These are phyloP conservation scores for Pontoporia blainvillei DNA, from an alignment of 2,113 vertebrate genomes.

Conservation along the genomic window DNA sequence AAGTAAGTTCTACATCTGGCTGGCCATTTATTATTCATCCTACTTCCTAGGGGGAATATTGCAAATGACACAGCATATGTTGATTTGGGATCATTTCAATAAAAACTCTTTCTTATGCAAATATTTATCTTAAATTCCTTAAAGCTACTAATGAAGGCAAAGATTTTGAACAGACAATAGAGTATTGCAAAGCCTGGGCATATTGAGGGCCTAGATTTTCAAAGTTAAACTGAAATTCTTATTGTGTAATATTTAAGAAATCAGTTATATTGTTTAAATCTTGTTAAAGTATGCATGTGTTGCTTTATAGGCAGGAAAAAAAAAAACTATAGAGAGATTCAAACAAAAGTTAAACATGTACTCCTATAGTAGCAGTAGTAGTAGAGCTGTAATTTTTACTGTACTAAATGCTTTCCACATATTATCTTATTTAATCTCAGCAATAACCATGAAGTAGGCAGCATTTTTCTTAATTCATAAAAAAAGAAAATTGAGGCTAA, in stretches of 20 bases:
- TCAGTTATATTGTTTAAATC: not conserved
- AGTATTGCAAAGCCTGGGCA: conserved; percentile 19
- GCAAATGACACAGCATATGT: conserved; percentile 66
- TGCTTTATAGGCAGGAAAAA: conserved; percentile 2
- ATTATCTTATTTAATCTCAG: not conserved
- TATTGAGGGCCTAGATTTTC: not conserved
- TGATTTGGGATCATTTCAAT: conserved; percentile 71
- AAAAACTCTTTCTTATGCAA: conserved; percentile 67
- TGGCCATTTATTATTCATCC: conserved; percentile 65
- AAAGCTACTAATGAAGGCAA: conserved; percentile 58
- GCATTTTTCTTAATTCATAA: not conserved
- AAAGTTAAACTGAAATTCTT: conserved; percentile 27
- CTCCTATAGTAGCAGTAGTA: not conserved
- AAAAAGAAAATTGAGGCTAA: not conserved
- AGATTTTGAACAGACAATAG: conserved; percentile 36
- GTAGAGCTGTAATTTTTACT: not conserved
- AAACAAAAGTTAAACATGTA: not conserved
- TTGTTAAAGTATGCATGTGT: not conserved
- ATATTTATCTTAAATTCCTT: conserved; percentile 67
- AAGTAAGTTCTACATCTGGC: conserved; percentile 68
- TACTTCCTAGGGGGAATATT: conserved; percentile 56
- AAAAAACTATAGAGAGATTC: not conserved
- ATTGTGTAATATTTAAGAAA: not conserved
- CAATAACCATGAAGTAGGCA: not conserved
- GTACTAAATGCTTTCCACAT: not conserved